A percentile compares a stretch with the other conserved stretches of the same genome.
These are phyloP conservation scores for Rhizomys pruinosus DNA, from an alignment of 2,113 vertebrate species.

Conservation along the genomic window DNA sequence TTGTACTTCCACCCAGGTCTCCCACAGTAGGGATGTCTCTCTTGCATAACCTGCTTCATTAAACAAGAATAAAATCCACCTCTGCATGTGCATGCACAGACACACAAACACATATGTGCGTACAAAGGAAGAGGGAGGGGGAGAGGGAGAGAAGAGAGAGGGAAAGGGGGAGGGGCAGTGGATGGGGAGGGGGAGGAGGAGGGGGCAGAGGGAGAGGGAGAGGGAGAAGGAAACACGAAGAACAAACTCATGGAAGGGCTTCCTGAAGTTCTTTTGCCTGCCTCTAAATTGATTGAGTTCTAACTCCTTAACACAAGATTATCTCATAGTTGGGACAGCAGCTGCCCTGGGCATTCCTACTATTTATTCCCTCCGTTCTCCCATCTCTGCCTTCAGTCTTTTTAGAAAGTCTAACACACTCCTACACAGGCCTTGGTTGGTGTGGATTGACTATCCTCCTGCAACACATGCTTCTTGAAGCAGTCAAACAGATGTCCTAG, in stretches of 20 bases:
- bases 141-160: too few species aligned
- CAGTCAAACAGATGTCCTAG: not conserved
- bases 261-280: conserved; percentile 35
- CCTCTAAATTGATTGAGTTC: conserved; percentile 32
- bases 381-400: conserved; percentile 6
- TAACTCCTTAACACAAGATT: not conserved
- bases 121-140: too few species aligned
- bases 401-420: conserved; percentile 52
- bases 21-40: not conserved
- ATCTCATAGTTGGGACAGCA: not conserved
- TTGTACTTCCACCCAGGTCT: conserved; percentile 3
- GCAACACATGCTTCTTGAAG: not conserved
- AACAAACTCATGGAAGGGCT: conserved; percentile 8
- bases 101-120: too few species aligned
- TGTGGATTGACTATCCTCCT: not conserved
- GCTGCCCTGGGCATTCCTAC: not conserved
- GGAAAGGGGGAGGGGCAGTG: too few species aligned
- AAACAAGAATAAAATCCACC: conserved; percentile 57
- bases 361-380: not conserved
- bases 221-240: too few species aligned
- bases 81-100: not conserved
- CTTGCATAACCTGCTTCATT: conserved; percentile 47
- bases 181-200: too few species aligned
- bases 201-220: too few species aligned
- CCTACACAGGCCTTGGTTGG: not conserved